Percentiles rank a stretch among this genome's conserved stretches.
Evolutionary conservation across 2,888 invertebrate species (phyloP).

Genomic region (Parascotia fuliginaria): DNA sequence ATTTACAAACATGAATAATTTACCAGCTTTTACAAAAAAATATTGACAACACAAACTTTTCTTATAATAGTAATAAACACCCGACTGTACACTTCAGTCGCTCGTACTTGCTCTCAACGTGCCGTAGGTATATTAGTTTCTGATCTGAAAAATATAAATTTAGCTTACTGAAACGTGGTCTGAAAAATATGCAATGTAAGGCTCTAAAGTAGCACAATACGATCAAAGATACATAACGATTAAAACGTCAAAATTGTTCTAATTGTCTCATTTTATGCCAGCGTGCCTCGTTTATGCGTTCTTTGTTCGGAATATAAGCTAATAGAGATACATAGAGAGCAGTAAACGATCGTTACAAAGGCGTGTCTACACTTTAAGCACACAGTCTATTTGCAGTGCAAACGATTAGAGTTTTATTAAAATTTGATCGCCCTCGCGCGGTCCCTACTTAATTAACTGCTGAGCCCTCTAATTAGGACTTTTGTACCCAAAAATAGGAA

Average conservation of each 20-base stretch:
- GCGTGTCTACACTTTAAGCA: constrained; percentile 24
- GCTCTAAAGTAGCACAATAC: not conserved
- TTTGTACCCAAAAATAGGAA: constrained; percentile 35
- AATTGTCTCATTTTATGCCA: not conserved
- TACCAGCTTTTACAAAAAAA: too few relatives aligned
- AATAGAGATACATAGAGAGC: constrained; percentile 14
- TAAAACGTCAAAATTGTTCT: not conserved
- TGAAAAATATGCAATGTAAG: not conserved
- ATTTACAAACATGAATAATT: too few relatives aligned
- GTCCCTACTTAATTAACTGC: constrained; percentile 43
- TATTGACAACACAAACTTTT: too few relatives aligned
- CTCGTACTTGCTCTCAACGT: too few relatives aligned
- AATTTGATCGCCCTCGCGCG: constrained; percentile 36
- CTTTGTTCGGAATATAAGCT: constrained; percentile 16
- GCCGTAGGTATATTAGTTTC: too few relatives aligned
- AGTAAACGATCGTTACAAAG: constrained; percentile 7
- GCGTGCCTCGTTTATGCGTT: not conserved
- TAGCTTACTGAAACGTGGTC: too few relatives aligned
- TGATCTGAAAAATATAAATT: too few relatives aligned
- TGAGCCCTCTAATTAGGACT: constrained; percentile 41
- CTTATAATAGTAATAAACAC: too few relatives aligned
- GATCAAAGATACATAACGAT: not conserved
- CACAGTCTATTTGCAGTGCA: constrained; percentile 24
- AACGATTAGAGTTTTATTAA: constrained; percentile 45
- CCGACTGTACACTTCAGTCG: too few relatives aligned